Evolutionary conservation across 2,797 vertebrate genomes (phyloP).

Genomic region (Morus bassanus): DNA sequence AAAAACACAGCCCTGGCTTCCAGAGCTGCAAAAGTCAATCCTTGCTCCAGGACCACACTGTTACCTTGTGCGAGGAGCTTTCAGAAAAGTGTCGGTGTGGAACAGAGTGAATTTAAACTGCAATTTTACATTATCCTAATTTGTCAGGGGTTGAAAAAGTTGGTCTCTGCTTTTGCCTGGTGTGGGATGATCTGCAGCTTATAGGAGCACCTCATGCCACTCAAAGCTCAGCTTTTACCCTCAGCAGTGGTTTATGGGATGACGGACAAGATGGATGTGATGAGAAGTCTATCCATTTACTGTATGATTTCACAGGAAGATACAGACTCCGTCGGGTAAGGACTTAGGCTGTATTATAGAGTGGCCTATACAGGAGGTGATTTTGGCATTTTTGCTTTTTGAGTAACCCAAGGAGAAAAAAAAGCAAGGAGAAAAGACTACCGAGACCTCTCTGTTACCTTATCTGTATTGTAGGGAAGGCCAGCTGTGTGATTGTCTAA

Average conservation of each 20-base stretch:
- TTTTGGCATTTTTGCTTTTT: neutral
- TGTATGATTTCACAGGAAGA: neutral
- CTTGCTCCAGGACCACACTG: no score
- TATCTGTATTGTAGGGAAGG: neutral
- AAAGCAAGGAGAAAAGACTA: neutral
- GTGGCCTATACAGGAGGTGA: no score
- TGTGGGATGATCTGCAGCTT: neutral
- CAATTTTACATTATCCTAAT: no score
- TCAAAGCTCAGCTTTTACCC: neutral
- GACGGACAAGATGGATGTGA: neutral
- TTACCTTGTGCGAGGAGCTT: rapidly evolving
- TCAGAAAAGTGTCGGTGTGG: neutral
- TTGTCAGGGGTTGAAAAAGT: no score
- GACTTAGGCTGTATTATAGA: neutral
- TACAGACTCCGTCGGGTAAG: no score
- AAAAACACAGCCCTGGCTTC: neutral
- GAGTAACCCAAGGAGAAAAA: neutral
- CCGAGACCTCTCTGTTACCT: rapidly evolving
- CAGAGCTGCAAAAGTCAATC: neutral
- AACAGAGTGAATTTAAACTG: neutral
- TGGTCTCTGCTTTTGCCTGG: neutral
- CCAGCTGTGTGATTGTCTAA: neutral
- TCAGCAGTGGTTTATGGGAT: neutral
- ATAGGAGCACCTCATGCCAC: neutral
- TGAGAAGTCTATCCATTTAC: neutral